These are phyloP conservation scores for Drosophila bocki DNA, from an alignment of 1,140 invertebrate genomes.

Conservation along the genomic window DNA sequence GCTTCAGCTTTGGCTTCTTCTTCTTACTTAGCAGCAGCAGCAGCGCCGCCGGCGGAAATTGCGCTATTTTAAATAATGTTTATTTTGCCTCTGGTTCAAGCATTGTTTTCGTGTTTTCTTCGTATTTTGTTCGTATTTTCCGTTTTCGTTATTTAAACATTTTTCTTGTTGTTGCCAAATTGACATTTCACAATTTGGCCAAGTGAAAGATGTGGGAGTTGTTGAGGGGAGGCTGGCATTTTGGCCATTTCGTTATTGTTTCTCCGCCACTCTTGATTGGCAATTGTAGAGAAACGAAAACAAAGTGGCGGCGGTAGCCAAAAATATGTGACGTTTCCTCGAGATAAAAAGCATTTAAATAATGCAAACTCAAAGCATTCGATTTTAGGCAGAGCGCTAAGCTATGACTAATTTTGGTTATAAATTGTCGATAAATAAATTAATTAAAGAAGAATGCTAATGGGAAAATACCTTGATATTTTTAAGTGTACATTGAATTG, in stretches of 20 bases:
- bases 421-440: conserved; percentile 16
- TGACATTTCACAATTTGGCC: conserved; percentile 74
- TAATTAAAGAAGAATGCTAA: background rate
- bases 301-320: conserved; percentile 7
- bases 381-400: background rate
- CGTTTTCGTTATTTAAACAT: conserved; percentile 63
- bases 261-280: conserved; percentile 30
- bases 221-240: conserved; percentile 3
- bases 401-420: conserved; percentile 11
- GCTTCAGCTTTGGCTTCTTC: conserved; percentile 23
- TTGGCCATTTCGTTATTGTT: conserved; percentile 25
- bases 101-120: conserved; percentile 30
- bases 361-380: background rate
- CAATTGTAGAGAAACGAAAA: conserved; percentile 25
- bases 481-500: background rate
- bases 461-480: background rate
- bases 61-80: conserved; percentile 85
- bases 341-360: conserved; percentile 3
- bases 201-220: conserved; percentile 59
- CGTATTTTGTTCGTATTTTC: conserved; percentile 33
- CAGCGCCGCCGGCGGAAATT: conserved; percentile 72
- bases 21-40: conserved; percentile 28
- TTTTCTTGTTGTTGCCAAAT: conserved; percentile 73
- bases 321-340: conserved; percentile 11
- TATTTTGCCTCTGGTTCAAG: conserved; percentile 61